Conservation (phyloP, 2,888 invertebrate species). For the Oscheius myriophilus region DNA sequence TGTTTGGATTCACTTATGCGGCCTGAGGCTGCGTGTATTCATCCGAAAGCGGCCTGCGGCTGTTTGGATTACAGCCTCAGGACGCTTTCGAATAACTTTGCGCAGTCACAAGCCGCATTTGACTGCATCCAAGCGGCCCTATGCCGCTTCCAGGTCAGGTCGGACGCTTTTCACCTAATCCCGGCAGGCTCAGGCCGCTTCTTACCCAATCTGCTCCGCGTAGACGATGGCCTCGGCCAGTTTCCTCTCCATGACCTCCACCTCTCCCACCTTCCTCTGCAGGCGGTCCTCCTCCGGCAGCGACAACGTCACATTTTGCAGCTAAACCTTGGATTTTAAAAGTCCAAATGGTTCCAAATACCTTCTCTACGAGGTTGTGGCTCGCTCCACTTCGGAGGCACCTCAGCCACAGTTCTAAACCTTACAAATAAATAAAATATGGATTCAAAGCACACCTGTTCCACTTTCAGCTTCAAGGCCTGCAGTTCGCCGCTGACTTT, state of each 20-base stretch:
- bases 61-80: no score
- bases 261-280: slow-evolving; percentile 22
- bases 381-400: slow-evolving; percentile 37
- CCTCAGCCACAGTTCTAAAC: slow-evolving; percentile 27
- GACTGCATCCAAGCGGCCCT: no score
- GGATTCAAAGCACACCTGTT: background rate
- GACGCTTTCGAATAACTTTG: no score
- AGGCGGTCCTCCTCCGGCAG: slow-evolving; percentile 40
- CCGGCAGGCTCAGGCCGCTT: no score
- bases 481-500: slow-evolving; percentile 26
- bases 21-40: no score
- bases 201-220: slow-evolving; percentile 29
- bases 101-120: no score
- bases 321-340: slow-evolving; percentile 22
- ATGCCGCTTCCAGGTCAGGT: no score
- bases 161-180: no score
- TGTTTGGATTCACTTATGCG: no score
- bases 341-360: no score
- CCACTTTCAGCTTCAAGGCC: slow-evolving; percentile 7
- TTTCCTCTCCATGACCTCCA: slow-evolving; percentile 35
- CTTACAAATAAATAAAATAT: no score
- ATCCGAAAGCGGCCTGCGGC: no score
- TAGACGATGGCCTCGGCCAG: slow-evolving; percentile 31
- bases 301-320: slow-evolving; percentile 39
- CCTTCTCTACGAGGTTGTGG: slow-evolving; percentile 36